Conservation (phyloP, 2,113 vertebrate genomes). For the Falco punctatus region DNA sequence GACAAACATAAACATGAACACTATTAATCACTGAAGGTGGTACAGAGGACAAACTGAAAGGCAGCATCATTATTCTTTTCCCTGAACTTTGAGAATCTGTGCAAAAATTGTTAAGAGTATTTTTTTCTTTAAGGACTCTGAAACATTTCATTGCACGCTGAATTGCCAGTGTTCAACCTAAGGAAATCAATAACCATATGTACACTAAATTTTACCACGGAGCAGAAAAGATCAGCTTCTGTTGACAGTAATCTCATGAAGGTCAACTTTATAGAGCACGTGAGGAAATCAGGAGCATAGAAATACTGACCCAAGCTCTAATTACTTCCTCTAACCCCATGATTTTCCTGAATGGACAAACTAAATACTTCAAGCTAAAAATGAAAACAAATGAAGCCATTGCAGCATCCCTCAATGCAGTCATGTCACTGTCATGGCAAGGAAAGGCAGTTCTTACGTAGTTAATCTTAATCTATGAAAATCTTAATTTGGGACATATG, state of each 20-base stretch:
- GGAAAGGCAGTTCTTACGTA: not conserved
- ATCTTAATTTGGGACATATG: not conserved
- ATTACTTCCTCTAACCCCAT: not conserved
- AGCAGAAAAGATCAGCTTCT: not conserved
- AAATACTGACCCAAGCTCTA: not conserved
- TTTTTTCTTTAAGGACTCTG: not conserved
- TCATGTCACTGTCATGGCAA: not conserved
- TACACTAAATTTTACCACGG: not conserved
- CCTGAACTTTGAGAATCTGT: not conserved
- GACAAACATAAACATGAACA: not conserved
- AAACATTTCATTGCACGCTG: not conserved
- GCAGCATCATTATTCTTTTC: not conserved
- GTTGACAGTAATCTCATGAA: not conserved
- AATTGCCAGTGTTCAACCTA: not conserved
- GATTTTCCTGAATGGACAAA: not conserved
- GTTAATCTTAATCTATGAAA: not conserved
- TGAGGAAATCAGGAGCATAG: not conserved
- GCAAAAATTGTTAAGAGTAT: not conserved
- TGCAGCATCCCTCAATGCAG: not conserved
- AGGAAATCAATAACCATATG: not conserved
- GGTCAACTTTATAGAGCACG: not conserved
- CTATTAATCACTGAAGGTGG: not conserved
- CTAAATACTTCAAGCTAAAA: not conserved
- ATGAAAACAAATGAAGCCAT: not conserved
- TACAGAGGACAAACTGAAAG: not conserved